Percentiles rank a stretch among this genome's conserved stretches.
Evolutionary conservation across 1,140 invertebrate species (phyloP).

Genomic region (Drosophila aff.): DNA sequence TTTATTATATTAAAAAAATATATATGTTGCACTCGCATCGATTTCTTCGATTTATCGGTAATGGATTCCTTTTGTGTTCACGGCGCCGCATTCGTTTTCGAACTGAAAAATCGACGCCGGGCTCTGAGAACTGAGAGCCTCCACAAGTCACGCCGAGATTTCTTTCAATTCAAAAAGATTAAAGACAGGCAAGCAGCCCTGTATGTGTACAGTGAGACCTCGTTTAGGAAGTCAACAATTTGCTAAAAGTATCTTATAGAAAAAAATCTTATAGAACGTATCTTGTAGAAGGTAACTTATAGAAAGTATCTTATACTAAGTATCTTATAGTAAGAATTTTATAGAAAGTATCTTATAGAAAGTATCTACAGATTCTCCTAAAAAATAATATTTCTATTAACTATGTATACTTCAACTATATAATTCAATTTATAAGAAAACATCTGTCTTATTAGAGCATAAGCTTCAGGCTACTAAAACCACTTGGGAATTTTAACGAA

Average conservation of each 20-base stretch:
- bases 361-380: too few relatives aligned
- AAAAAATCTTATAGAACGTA: too few relatives aligned
- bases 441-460: too few relatives aligned
- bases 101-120: constrained; percentile 63
- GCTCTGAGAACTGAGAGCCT: constrained; percentile 37
- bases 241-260: too few relatives aligned
- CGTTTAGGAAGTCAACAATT: background rate
- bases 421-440: too few relatives aligned
- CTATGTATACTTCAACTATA: too few relatives aligned
- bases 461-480: background rate
- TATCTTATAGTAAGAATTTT: too few relatives aligned
- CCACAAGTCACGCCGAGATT: constrained; percentile 63
- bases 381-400: too few relatives aligned
- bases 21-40: background rate
- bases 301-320: too few relatives aligned
- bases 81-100: constrained; percentile 40
- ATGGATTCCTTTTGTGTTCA: constrained; percentile 30
- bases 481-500: background rate
- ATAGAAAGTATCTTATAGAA: too few relatives aligned
- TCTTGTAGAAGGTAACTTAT: too few relatives aligned
- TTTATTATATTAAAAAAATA: background rate
- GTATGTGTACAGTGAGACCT: constrained; percentile 9
- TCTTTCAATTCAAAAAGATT: constrained; percentile 81
- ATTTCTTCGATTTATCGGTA: constrained; percentile 21
- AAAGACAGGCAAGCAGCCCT: constrained; percentile 46